These are phyloP conservation scores for Liopterus haemorrhoidalis DNA, from an alignment of 2,888 invertebrate species.

Conservation along the genomic window DNA sequence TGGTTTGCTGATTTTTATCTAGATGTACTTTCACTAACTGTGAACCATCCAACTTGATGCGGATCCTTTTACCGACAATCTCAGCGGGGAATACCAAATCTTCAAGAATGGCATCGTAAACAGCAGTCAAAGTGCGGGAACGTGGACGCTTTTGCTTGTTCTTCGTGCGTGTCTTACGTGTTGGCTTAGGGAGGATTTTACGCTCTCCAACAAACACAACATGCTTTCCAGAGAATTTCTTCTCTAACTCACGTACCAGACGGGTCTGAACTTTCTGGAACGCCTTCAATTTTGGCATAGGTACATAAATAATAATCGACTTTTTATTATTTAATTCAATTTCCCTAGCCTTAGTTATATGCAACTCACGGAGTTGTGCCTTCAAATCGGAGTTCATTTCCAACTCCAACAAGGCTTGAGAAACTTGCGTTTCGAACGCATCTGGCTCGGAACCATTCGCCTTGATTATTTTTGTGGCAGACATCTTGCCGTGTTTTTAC, in stretches of 20 bases:
- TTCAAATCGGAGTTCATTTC: conserved; percentile 97
- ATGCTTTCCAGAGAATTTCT: conserved; percentile 98
- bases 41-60: conserved; percentile 92
- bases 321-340: conserved; percentile 90
- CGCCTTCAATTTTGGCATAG: conserved; percentile 93
- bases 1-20: conserved; percentile 97
- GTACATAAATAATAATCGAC: conserved; percentile 98
- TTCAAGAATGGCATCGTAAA: conserved; percentile 95
- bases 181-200: conserved; percentile 96
- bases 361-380: conserved; percentile 89
- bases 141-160: conserved; percentile 72
- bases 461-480: conserved; percentile 78
- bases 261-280: conserved; percentile 98
- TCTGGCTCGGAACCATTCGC: conserved; percentile 86
- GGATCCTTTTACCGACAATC: conserved; percentile 96
- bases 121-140: conserved; percentile 88
- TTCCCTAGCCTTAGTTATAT: conserved; percentile 92
- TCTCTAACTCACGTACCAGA: conserved; percentile 95
- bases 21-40: conserved; percentile 96
- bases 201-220: conserved; percentile 97
- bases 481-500: too few species aligned
- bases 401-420: conserved; percentile 91
- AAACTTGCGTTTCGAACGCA: conserved; percentile 85
- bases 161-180: conserved; percentile 81
- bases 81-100: conserved; percentile 98